These are phyloP conservation scores for Tapera naevia DNA, from an alignment of 2,797 vertebrate species.

Conservation along the genomic window DNA sequence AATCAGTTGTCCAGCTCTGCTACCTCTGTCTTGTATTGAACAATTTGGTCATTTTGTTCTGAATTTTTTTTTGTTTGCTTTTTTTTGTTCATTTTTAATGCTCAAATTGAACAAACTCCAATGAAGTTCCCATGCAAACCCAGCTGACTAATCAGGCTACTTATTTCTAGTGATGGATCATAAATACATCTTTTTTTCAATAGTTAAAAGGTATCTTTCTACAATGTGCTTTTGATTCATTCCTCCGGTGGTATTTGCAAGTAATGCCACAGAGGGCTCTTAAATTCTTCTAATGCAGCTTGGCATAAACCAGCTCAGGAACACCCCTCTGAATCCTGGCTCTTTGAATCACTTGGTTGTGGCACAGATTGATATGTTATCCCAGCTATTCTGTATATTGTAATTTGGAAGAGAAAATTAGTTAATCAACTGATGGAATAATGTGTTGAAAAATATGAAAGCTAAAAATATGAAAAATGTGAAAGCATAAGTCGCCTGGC, in stretches of 20 bases:
- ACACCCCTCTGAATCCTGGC: background rate
- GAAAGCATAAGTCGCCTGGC: background rate
- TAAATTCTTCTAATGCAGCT: background rate
- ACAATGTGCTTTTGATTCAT: accelerated
- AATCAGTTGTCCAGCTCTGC: background rate
- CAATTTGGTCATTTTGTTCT: background rate
- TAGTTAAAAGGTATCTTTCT: background rate
- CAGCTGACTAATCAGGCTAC: background rate
- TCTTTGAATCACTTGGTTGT: background rate
- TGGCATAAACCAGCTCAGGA: background rate
- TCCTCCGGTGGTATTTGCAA: background rate
- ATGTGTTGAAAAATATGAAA: background rate
- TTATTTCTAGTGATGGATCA: background rate
- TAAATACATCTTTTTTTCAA: background rate
- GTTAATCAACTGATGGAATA: background rate
- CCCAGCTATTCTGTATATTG: background rate
- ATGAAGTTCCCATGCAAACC: background rate
- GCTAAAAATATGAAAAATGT: background rate
- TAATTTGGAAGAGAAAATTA: background rate
- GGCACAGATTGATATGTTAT: background rate
- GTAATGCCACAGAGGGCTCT: background rate
- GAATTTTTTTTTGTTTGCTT: background rate
- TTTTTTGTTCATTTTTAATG: background rate
- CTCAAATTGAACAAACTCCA: background rate
- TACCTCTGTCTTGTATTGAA: background rate